Conservation (phyloP, 2,113 vertebrate genomes). For the Mesocricetus auratus region DNA sequence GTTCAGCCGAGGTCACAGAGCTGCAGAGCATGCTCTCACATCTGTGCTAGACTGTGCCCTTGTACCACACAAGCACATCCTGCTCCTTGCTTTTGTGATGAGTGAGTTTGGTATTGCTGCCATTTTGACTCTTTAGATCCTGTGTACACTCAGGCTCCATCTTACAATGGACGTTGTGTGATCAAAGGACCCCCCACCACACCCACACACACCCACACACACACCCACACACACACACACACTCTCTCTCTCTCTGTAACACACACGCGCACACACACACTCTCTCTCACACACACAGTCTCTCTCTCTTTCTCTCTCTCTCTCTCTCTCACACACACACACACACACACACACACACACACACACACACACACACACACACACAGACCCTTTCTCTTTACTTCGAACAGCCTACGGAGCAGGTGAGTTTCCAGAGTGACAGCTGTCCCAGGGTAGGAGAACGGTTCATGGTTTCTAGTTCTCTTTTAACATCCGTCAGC, state of each 20-base stretch:
- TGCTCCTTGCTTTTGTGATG: background rate
- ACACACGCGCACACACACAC: too few relatives aligned
- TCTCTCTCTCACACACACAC: too few relatives aligned
- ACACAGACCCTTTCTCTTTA: background rate
- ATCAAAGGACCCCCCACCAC: background rate
- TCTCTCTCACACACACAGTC: background rate
- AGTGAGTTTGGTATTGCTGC: background rate
- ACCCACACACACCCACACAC: too few relatives aligned
- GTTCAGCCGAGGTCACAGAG: background rate
- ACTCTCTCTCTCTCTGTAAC: too few relatives aligned
- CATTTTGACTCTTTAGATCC: background rate
- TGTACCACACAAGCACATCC: background rate
- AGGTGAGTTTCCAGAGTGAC: background rate
- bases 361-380: too few relatives aligned
- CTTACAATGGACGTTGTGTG: background rate
- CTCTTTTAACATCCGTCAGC: slow-evolving; percentile 24
- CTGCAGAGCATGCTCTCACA: background rate
- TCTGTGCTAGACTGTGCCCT: background rate
- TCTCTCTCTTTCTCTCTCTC: background rate
- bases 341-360: too few relatives aligned
- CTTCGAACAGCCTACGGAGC: background rate
- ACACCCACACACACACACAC: too few relatives aligned
- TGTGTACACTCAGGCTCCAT: background rate
- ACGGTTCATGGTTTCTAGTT: background rate
- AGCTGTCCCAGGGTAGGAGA: background rate